Evolutionary conservation across 1,140 invertebrate genomes (phyloP).

Genomic region (Gryllus bimaculatus): DNA sequence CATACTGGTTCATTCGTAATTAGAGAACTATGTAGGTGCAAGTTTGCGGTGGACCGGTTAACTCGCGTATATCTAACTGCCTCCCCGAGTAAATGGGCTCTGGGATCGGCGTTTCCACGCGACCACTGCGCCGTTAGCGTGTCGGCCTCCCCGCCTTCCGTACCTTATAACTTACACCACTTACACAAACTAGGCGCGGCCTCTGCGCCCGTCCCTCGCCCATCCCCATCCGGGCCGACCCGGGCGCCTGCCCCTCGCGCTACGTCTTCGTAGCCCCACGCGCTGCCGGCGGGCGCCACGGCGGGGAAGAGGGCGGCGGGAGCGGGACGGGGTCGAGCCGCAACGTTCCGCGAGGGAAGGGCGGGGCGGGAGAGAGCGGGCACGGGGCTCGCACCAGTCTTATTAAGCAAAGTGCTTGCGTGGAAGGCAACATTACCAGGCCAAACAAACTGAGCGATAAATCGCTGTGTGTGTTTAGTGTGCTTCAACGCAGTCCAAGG

Average conservation of each 20-base stretch:
- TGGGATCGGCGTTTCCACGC: background rate
- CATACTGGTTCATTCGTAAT: background rate
- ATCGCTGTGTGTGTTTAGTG: conserved; percentile 3
- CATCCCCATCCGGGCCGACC: too few species aligned
- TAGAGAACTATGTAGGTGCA: background rate
- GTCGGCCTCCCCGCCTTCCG: background rate
- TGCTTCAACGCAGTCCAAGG: background rate
- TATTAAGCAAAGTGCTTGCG: background rate
- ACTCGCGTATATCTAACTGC: background rate
- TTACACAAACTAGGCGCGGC: background rate
- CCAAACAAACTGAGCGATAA: conserved; percentile 4
- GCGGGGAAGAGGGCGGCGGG: too few species aligned
- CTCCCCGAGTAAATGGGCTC: background rate
- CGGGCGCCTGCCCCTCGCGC: background rate
- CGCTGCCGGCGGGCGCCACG: too few species aligned
- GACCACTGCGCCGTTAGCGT: background rate
- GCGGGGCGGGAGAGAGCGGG: too few species aligned
- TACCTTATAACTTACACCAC: conserved; percentile 1
- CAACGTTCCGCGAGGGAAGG: too few species aligned
- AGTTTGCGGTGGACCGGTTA: background rate
- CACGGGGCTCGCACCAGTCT: background rate
- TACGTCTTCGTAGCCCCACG: background rate
- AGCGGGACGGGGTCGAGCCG: background rate
- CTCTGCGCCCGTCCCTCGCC: background rate
- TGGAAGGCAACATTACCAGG: background rate